Evolutionary conservation across 2,888 invertebrate species (phyloP).

Genomic region (Liodrosophila aerea): DNA sequence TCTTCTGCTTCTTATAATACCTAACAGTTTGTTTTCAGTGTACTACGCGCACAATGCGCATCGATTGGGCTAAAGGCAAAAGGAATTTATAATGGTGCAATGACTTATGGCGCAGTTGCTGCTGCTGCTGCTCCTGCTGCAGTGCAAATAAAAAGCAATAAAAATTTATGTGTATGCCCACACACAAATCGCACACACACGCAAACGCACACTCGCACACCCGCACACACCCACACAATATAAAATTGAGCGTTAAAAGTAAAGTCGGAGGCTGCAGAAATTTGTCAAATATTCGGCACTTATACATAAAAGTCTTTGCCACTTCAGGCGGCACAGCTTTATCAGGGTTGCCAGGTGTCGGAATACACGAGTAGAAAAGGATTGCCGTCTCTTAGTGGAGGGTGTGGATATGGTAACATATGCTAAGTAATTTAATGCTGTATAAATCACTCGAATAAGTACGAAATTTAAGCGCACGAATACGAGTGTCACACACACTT

Average conservation of each 20-base stretch:
- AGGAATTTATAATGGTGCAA: conserved; percentile 73
- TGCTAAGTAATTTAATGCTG: conserved; percentile 48
- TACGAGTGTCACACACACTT: background rate
- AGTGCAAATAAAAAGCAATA: conserved; percentile 57
- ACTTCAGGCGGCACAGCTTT: conserved; percentile 13
- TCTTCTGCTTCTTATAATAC: no score
- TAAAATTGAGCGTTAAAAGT: conserved; percentile 5
- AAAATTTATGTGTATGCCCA: conserved; percentile 43
- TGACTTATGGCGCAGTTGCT: conserved; percentile 65
- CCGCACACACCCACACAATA: background rate
- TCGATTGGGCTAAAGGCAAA: conserved; percentile 58
- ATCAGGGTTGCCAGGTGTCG: conserved; percentile 4
- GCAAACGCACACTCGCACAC: conserved; percentile 1
- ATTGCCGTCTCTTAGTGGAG: background rate
- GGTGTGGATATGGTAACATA: conserved; percentile 36
- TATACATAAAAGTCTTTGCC: no score
- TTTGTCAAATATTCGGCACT: conserved; percentile 59
- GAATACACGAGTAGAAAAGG: conserved; percentile 6
- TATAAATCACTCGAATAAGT: conserved; percentile 46
- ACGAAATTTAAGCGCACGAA: conserved; percentile 10
- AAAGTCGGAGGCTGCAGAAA: conserved; percentile 29
- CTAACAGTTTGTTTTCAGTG: no score
- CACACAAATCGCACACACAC: conserved; percentile 17
- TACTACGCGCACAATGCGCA: conserved; percentile 51
- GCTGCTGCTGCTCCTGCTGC: no score